Percentiles rank a stretch among this genome's conserved stretches.
Conservation (phyloP, 2,113 vertebrate species). For the Xiphorhynchus elegans region DNA sequence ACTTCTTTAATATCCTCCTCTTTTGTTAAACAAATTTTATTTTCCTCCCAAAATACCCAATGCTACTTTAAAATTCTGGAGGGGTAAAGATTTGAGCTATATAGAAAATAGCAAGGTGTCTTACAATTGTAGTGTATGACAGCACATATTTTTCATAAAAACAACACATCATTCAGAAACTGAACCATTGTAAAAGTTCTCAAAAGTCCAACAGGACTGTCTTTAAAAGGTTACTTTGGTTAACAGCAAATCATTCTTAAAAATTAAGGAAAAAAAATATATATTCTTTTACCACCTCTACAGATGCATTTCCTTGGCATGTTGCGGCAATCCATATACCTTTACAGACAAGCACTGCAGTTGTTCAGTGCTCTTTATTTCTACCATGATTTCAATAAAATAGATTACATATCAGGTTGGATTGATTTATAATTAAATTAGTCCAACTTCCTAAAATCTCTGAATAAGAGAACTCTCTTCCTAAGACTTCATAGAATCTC, state of each 20-base stretch:
- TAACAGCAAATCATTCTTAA: conserved; percentile 70
- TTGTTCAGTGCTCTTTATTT: not conserved
- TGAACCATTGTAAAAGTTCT: conserved; percentile 15
- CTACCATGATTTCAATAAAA: not conserved
- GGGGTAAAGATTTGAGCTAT: conserved; percentile 12
- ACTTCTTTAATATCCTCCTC: conserved; percentile 60
- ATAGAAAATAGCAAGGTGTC: conserved; percentile 56
- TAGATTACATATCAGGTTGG: not conserved
- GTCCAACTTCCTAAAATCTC: not conserved
- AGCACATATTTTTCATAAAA: conserved; percentile 20
- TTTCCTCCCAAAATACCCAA: conserved; percentile 61
- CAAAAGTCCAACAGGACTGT: conserved; percentile 15
- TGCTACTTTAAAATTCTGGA: conserved; percentile 60
- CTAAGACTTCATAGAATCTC: not conserved
- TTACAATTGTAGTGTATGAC: conserved; percentile 26
- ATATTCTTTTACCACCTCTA: conserved; percentile 38
- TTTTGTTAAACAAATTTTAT: conserved; percentile 49
- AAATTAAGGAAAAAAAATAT: conserved; percentile 41
- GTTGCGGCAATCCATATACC: not conserved
- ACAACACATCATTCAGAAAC: conserved; percentile 42
- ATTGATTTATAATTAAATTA: conserved; percentile 6
- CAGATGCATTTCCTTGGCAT: conserved; percentile 40
- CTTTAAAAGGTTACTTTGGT: conserved; percentile 73
- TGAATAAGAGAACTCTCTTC: conserved; percentile 12
- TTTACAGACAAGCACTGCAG: not conserved